These are phyloP conservation scores for Hypolimnas misippus DNA, from an alignment of 2,888 invertebrate species.

Conservation along the genomic window DNA sequence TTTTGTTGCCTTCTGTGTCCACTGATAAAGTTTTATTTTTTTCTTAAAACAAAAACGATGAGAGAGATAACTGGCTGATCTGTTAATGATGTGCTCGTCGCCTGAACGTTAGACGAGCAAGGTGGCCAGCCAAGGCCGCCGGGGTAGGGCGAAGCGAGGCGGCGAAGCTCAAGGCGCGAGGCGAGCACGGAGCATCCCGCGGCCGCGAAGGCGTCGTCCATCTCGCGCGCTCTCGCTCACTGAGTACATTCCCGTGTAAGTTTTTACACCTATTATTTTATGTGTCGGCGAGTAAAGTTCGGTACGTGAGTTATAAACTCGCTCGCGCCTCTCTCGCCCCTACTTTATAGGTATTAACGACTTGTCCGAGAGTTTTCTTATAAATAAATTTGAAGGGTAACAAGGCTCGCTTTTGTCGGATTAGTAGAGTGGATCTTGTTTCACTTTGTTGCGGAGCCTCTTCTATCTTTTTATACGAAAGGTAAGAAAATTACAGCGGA, in stretches of 20 bases:
- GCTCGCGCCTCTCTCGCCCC: slow-evolving; percentile 83
- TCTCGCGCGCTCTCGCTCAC: slow-evolving; percentile 78
- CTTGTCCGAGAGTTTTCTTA: slow-evolving; percentile 85
- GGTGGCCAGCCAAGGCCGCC: slow-evolving; percentile 42
- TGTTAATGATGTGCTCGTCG: slow-evolving; percentile 3
- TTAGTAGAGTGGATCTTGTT: slow-evolving; percentile 84
- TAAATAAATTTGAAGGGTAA: slow-evolving; percentile 85
- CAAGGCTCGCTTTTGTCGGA: slow-evolving; percentile 84
- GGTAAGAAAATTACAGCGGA: slow-evolving; percentile 47
- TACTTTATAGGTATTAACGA: slow-evolving; percentile 85
- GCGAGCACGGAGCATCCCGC: slow-evolving; percentile 38
- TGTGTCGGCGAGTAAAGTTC: slow-evolving; percentile 84
- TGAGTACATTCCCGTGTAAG: slow-evolving; percentile 85
- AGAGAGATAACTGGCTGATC: slow-evolving; percentile 36
- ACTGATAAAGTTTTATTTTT: slow-evolving; percentile 33
- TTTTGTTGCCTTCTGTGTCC: slow-evolving; percentile 53
- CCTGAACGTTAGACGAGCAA: slow-evolving; percentile 11
- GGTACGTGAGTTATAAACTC: slow-evolving; percentile 85
- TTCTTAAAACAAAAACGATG: slow-evolving; percentile 1
- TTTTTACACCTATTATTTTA: slow-evolving; percentile 85
- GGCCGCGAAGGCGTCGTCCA: slow-evolving; percentile 64
- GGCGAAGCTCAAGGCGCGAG: slow-evolving; percentile 37
- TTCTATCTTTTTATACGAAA: slow-evolving; percentile 74
- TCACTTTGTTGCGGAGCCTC: slow-evolving; percentile 81
- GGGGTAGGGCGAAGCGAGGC: slow-evolving; percentile 47